Base-by-base conservation (phyloP, 1,140 invertebrate species). In the Oncopodura yosiiana region DNA sequence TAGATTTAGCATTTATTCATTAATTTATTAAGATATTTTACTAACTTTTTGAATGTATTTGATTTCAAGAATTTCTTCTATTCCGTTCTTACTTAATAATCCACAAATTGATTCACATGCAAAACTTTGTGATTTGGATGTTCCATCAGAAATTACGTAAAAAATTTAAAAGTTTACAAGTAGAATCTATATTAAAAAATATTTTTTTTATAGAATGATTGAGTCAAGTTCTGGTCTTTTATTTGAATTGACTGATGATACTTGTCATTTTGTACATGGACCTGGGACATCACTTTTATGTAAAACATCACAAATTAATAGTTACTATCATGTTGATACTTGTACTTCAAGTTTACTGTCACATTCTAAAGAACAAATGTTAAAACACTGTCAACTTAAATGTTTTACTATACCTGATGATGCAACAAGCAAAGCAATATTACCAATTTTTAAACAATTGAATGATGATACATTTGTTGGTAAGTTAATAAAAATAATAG, bases 331-430 rank as follows among this genome's bases (percentile, higher is more conserved):
- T 23, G 23, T 38, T 2, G 53, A 55, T 36, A 45, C 43, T 3
- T 55, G 53, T 24, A 44, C 44, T 2, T 49, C 53, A n/a, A 24
- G 44, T 3, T 23, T 55, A 23, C 38, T 55, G 3, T 41, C 53
- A n/a, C 38, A 55, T 26, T 29, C 37, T 0, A 27, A 51, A 30
- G 12, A 41, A n/a, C 49, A 42, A 16, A 43, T 51, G 3, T 12
- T 30, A 30, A 16, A 21, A 14, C 18, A 32, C n/a, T 56, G 54
- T 16, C 24, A 37, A 12, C 21, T 56, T 12, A 29, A 24, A 18
- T 56, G 54, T 34, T 56, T 56, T 19, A 3, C 54, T n/a, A n/a
- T n/a, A n/a, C n/a, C n/a, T 2, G 32, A 50, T 29, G 54, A 56
- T 32, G 18, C 36, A 1, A 44, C 18, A 12, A 32, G n/a, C n/a